Conservation (phyloP, 2,888 invertebrate species). For the Polyommatus icarus region DNA sequence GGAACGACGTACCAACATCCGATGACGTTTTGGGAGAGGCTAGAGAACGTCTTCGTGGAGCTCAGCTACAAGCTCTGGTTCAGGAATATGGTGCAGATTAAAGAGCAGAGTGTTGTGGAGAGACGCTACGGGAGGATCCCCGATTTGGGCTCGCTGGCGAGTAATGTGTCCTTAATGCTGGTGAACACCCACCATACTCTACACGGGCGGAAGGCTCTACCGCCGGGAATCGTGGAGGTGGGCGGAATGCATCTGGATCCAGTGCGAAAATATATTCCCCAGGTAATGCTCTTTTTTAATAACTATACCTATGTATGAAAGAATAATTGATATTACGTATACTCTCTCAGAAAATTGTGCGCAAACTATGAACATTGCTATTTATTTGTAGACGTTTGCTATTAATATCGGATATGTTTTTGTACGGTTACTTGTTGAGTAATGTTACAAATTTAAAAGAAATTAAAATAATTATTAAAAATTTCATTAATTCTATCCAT, state of each 20-base stretch:
- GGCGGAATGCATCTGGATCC: conserved; percentile 81
- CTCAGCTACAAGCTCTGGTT: conserved; percentile 60
- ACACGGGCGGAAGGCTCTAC: conserved; percentile 77
- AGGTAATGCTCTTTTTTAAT: conserved; percentile 50
- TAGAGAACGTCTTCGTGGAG: conserved; percentile 60
- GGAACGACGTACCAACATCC: conserved; percentile 69
- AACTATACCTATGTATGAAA: too few species aligned
- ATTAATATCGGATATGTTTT: neutral
- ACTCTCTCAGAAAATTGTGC: too few species aligned
- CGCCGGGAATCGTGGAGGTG: conserved; percentile 82
- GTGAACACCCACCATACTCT: conserved; percentile 82
- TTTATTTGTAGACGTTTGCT: neutral
- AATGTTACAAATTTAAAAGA: neutral
- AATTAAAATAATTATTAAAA: neutral
- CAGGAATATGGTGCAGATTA: conserved; percentile 55
- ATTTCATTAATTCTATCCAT: neutral
- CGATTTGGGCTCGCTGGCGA: conserved; percentile 73
- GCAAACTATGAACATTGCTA: neutral
- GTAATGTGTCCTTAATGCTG: conserved; percentile 76
- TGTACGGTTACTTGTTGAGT: neutral
- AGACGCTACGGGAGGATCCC: conserved; percentile 72
- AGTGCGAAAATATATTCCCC: conserved; percentile 64
- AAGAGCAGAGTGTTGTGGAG: conserved; percentile 64
- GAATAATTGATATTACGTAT: too few species aligned
- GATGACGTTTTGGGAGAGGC: conserved; percentile 75